These are phyloP conservation scores for Chiroxiphia lanceolata DNA, from an alignment of 2,797 vertebrate species.

Conservation along the genomic window DNA sequence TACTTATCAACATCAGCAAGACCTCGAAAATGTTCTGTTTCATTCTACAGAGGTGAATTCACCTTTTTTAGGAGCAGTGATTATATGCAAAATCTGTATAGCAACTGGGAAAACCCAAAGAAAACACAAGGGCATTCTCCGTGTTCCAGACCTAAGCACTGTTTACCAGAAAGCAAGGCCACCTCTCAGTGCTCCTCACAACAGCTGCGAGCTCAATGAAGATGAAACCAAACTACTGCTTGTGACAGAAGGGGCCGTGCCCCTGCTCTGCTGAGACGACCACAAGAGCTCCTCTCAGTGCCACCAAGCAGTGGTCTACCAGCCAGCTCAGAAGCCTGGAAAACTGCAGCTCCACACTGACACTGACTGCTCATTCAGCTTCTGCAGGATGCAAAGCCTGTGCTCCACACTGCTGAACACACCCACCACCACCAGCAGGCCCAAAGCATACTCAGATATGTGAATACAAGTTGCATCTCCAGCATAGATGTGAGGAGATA, in stretches of 20 bases:
- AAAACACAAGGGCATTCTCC: not conserved
- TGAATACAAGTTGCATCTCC: accelerated
- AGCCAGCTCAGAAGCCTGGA: not conserved
- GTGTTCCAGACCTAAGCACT: not conserved
- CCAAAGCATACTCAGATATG: not conserved
- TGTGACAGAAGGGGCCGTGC: accelerated
- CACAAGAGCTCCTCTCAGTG: not conserved
- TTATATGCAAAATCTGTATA: not conserved
- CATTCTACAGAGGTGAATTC: not conserved
- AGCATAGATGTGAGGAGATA: not conserved
- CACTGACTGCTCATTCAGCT: accelerated
- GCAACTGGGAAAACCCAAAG: not conserved
- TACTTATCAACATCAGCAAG: not conserved
- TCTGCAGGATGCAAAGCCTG: accelerated
- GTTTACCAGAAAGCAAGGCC: not conserved
- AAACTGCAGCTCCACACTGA: not conserved
- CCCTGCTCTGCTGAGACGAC: not conserved
- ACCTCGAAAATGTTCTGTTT: not conserved
- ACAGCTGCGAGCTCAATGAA: not conserved
- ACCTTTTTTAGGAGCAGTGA: not conserved
- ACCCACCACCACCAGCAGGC: not conserved
- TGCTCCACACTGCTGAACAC: not conserved
- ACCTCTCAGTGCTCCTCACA: not conserved
- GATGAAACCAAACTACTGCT: not conserved
- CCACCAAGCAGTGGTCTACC: not conserved